Conservation (phyloP, 1,140 invertebrate genomes). For the Chrysoperla carnea region DNA sequence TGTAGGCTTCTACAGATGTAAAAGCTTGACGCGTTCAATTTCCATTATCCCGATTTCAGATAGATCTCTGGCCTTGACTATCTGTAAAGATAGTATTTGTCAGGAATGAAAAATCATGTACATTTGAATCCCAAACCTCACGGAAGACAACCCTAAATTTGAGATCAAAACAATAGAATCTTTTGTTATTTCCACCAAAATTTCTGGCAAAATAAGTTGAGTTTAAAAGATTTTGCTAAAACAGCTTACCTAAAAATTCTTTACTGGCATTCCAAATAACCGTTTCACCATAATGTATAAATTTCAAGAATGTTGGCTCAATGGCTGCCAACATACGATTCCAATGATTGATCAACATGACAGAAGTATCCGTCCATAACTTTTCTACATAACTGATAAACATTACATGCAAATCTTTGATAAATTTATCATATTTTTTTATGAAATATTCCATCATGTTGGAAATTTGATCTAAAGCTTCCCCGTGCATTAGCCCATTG, state of each 20-base stretch:
- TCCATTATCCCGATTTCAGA: too few relatives aligned
- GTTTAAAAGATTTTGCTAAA: too few relatives aligned
- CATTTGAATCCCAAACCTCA: too few relatives aligned
- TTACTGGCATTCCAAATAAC: slow-evolving; percentile 52
- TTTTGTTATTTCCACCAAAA: too few relatives aligned
- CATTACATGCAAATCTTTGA: slow-evolving; percentile 56
- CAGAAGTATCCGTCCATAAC: slow-evolving; percentile 43
- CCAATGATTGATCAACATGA: slow-evolving; percentile 45
- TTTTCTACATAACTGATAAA: slow-evolving; percentile 57
- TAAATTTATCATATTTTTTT: slow-evolving; percentile 56
- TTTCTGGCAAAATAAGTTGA: too few relatives aligned
- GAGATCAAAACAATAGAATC: too few relatives aligned
- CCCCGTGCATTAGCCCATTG: slow-evolving; percentile 47
- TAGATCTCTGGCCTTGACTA: too few relatives aligned
- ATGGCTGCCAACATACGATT: slow-evolving; percentile 45
- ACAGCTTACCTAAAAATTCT: slow-evolving; percentile 33
- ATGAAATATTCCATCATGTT: slow-evolving; percentile 45
- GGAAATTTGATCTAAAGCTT: slow-evolving; percentile 47
- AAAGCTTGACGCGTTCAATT: too few relatives aligned
- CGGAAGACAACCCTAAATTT: too few relatives aligned
- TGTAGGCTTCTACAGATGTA: too few relatives aligned
- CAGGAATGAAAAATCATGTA: too few relatives aligned
- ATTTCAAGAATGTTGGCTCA: slow-evolving; percentile 56
- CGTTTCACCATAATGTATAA: slow-evolving; percentile 54
- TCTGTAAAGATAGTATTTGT: too few relatives aligned